Percentiles rank a stretch among this genome's conserved stretches.
Evolutionary conservation across 1,140 invertebrate species (phyloP).

Genomic region (Hesperophylax magnus): DNA sequence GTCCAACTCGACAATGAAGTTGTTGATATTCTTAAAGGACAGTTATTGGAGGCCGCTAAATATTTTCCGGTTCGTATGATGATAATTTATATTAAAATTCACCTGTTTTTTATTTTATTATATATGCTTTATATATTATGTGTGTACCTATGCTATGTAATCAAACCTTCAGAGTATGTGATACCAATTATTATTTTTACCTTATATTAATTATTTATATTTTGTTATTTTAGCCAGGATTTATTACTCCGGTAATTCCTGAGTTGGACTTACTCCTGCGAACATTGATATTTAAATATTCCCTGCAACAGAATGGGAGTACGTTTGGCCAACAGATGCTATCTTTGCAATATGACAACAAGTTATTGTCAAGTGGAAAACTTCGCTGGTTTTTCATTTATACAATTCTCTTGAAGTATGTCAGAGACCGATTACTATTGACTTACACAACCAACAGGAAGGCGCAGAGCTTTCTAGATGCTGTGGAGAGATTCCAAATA

Average conservation of each 20-base stretch:
- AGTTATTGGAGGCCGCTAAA: slow-evolving; percentile 51
- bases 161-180: no score
- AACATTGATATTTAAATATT: slow-evolving; percentile 73
- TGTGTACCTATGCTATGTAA: no score
- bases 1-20: slow-evolving; percentile 55
- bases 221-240: slow-evolving; percentile 67
- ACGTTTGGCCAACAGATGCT: slow-evolving; percentile 77
- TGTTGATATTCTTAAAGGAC: slow-evolving; percentile 50
- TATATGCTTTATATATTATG: no score
- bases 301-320: slow-evolving; percentile 68
- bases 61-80: slow-evolving; percentile 50
- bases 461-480: slow-evolving; percentile 68
- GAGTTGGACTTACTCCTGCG: slow-evolving; percentile 73
- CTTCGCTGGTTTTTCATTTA: slow-evolving; percentile 72
- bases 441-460: slow-evolving; percentile 68
- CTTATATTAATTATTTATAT: not conserved
- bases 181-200: not conserved
- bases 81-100: no score
- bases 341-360: slow-evolving; percentile 72
- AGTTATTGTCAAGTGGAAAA: slow-evolving; percentile 68
- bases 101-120: no score
- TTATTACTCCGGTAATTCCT: slow-evolving; percentile 70
- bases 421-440: slow-evolving; percentile 70
- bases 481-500: slow-evolving; percentile 70
- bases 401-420: slow-evolving; percentile 69